A percentile compares a stretch with the other conserved stretches of the same genome.
phyloP scores from a whole-genome alignment of 1,140 invertebrate species.

The Lucilia sericata region DNA sequence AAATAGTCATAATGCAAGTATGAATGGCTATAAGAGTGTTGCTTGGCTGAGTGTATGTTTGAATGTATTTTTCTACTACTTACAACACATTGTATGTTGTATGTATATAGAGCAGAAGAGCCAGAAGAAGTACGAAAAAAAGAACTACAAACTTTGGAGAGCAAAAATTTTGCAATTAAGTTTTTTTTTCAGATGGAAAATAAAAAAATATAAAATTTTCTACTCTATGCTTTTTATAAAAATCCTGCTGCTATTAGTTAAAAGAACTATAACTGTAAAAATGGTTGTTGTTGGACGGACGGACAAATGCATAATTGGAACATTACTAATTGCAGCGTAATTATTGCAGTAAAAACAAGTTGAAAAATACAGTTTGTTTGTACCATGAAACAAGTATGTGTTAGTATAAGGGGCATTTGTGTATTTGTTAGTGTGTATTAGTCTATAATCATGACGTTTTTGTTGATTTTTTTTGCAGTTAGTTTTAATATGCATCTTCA shows the following conservation, averaged over 20 bases:
- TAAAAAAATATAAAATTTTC: neutral
- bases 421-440: neutral
- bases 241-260: slow-evolving; percentile 1
- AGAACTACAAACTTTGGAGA: slow-evolving; percentile 12
- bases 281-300: neutral
- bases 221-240: neutral
- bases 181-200: neutral
- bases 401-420: neutral
- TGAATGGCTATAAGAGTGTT: neutral
- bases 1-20: slow-evolving; percentile 1
- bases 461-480: neutral
- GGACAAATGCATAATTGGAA: slow-evolving; percentile 26
- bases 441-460: neutral
- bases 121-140: neutral
- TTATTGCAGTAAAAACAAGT: slow-evolving; percentile 17
- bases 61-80: neutral
- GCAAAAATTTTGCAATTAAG: slow-evolving; percentile 21
- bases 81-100: slow-evolving; percentile 22
- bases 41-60: neutral
- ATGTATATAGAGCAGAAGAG: slow-evolving; percentile 14
- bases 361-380: neutral
- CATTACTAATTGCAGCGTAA: slow-evolving; percentile 29
- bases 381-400: neutral
- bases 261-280: slow-evolving; percentile 1
- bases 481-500: no score